Evolutionary conservation across 2,888 invertebrate species (phyloP).

Genomic region (Pomacea canaliculata): DNA sequence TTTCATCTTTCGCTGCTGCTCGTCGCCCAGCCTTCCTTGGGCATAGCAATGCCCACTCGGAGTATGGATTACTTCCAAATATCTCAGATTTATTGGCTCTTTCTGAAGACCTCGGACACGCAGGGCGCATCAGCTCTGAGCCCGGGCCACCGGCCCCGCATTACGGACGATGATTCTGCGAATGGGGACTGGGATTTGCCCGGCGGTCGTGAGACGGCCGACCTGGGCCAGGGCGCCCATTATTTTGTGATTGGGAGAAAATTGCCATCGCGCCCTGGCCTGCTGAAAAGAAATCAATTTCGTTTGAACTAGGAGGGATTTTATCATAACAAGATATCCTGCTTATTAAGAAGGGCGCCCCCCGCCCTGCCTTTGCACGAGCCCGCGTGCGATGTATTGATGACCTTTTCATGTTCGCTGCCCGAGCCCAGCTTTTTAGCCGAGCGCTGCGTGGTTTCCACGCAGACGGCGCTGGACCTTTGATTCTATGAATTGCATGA

Average conservation of each 20-base stretch:
- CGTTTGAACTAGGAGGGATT: conserved; percentile 1
- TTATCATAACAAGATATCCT: conserved; percentile 24
- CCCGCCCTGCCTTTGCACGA: not conserved
- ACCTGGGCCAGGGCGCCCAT: conserved; percentile 4
- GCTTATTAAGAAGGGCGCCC: not conserved
- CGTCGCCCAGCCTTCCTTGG: not conserved
- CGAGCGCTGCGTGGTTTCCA: conserved; percentile 7
- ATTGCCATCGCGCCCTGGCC: conserved; percentile 5
- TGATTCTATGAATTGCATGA: conserved; percentile 23
- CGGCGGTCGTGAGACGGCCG: not conserved
- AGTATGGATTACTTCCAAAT: conserved; percentile 8
- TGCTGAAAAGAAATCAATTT: conserved; percentile 5
- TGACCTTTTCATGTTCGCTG: conserved; percentile 6
- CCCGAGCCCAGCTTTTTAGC: not conserved
- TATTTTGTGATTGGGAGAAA: conserved; percentile 11
- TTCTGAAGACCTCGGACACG: not conserved
- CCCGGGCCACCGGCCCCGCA: not conserved
- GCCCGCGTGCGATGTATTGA: conserved; percentile 1
- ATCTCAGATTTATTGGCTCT: conserved; percentile 12
- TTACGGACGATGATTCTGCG: conserved; percentile 11
- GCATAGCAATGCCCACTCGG: not conserved
- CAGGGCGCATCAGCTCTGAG: not conserved
- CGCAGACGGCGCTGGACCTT: conserved; percentile 10
- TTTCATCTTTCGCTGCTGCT: conserved; percentile 21
- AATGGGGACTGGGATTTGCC: conserved; percentile 10